Evolutionary conservation across 2,888 invertebrate genomes (phyloP).

Genomic region (Thysanoteuthis rhombus): DNA sequence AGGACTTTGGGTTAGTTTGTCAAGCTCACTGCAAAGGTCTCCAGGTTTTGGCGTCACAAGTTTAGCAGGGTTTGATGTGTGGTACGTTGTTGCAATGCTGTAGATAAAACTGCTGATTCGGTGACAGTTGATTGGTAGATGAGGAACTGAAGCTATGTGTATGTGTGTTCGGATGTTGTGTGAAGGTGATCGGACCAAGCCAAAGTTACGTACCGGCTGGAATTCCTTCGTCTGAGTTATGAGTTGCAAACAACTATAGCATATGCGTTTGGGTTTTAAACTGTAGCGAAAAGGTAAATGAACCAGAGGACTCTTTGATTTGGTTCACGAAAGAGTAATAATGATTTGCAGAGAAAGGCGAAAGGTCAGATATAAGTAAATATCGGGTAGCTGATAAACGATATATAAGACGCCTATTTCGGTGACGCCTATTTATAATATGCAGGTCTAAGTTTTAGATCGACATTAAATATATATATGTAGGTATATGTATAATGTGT

Average conservation of each 20-base stretch:
- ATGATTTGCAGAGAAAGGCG: neutral
- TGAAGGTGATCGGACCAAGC: slow-evolving; percentile 1
- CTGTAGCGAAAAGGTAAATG: neutral
- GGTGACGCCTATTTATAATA: neutral
- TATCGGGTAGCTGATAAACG: neutral
- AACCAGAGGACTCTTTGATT: neutral
- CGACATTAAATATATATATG: neutral
- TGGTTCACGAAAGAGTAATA: neutral
- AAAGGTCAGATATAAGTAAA: slow-evolving; percentile 12
- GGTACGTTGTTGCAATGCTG: neutral
- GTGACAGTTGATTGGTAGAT: slow-evolving; percentile 26
- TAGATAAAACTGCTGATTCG: slow-evolving; percentile 22
- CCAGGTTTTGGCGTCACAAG: neutral
- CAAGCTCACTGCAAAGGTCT: neutral
- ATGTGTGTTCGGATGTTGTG: slow-evolving; percentile 28
- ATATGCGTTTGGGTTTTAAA: neutral
- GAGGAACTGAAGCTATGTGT: neutral
- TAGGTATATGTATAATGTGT: neutral
- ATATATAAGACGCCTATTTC: neutral
- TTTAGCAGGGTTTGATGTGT: neutral
- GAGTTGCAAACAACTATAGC: neutral
- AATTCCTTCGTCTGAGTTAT: neutral
- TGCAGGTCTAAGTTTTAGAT: slow-evolving; percentile 12
- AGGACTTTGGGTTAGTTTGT: neutral
- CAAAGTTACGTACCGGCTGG: slow-evolving; percentile 15